phyloP scores from a whole-genome alignment of 2,113 vertebrate genomes.

The Nesogale talazaci region DNA sequence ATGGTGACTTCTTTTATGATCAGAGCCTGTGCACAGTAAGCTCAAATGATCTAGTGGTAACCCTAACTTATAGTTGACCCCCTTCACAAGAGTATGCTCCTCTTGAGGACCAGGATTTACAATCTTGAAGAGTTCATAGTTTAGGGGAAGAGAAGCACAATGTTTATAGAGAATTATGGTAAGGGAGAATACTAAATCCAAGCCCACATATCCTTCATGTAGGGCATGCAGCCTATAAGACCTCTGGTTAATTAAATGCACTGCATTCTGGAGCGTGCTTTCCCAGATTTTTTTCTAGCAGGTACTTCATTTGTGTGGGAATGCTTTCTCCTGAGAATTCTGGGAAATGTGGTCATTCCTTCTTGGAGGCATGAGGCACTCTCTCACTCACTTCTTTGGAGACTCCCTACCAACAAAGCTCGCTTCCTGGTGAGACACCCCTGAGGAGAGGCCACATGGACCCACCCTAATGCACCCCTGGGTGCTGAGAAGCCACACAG shows the following conservation, averaged over 20 bases:
- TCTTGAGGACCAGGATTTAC: not conserved
- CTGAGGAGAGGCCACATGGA: too few species aligned
- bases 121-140: not conserved
- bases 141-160: not conserved
- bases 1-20: not conserved
- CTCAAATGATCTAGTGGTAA: not conserved
- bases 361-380: too few species aligned
- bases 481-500: too few species aligned
- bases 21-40: not conserved
- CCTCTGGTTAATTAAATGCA: not conserved
- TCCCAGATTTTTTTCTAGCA: too few species aligned
- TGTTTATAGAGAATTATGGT: not conserved
- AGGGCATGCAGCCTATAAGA: not conserved
- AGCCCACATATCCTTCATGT: not conserved
- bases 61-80: not conserved
- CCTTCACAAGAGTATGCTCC: not conserved
- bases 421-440: too few species aligned
- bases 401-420: too few species aligned
- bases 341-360: too few species aligned
- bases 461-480: too few species aligned
- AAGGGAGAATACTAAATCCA: not conserved
- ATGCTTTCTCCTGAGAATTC: too few species aligned
- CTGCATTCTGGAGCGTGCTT: not conserved
- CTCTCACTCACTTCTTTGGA: too few species aligned
- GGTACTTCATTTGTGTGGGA: too few species aligned